These are phyloP conservation scores for Miniopterus natalensis DNA, from an alignment of 2,113 vertebrate species.

Conservation along the genomic window DNA sequence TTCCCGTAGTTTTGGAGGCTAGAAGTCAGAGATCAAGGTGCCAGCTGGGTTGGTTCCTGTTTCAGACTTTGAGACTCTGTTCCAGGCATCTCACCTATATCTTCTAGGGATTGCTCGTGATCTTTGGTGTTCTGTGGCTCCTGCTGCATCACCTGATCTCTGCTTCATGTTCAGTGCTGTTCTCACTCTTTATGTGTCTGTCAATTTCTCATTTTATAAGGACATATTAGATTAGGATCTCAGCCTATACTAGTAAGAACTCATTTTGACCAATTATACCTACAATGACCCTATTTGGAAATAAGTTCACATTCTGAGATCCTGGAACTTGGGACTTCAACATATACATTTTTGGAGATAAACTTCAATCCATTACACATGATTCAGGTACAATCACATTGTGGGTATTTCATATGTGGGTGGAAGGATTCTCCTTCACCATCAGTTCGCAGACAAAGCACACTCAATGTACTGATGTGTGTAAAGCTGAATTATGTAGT, in stretches of 20 bases:
- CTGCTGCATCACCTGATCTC: neutral
- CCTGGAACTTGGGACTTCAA: neutral
- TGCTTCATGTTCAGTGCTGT: neutral
- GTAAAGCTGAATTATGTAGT: neutral
- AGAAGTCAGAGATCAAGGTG: neutral
- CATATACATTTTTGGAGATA: neutral
- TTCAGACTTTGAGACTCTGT: neutral
- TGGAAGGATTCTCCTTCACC: neutral
- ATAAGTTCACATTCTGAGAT: neutral
- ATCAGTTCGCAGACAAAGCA: neutral
- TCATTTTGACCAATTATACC: neutral
- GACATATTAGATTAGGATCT: neutral
- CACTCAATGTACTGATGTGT: neutral
- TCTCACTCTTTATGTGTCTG: neutral
- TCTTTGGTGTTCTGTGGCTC: neutral
- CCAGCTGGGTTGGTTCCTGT: neutral
- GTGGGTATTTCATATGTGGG: neutral
- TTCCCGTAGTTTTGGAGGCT: neutral
- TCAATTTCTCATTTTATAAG: neutral
- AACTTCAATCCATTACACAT: neutral
- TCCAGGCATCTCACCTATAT: neutral
- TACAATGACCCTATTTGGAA: neutral
- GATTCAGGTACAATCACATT: neutral
- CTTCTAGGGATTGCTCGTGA: neutral
- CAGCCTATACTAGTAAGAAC: neutral